phyloP scores from a whole-genome alignment of 37 sponge, comb jelly and placozoan species.

The Oopsacas minuta region DNA sequence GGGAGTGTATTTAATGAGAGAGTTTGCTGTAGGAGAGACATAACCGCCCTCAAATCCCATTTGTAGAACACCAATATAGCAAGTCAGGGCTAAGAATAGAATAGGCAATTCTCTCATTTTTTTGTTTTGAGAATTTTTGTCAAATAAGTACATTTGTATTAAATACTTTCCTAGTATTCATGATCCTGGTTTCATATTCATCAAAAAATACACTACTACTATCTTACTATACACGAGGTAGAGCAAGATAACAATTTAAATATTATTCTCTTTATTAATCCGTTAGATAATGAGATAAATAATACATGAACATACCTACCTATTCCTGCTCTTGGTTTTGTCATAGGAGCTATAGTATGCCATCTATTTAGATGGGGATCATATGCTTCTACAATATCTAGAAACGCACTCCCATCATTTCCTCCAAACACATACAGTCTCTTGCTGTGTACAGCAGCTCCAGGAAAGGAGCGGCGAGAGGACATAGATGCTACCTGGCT shows the following conservation, averaged over 20 bases:
- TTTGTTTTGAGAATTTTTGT: no score
- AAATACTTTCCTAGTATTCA: no score
- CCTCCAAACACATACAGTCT: conserved; percentile 78
- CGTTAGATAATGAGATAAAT: no score
- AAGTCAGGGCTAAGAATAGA: not conserved
- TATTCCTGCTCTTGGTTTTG: conserved; percentile 72
- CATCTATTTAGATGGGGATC: conserved; percentile 89
- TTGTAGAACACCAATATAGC: not conserved
- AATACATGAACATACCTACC: not conserved
- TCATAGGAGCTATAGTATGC: conserved; percentile 58
- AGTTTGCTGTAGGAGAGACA: not conserved
- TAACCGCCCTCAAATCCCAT: not conserved
- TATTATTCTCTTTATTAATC: no score
- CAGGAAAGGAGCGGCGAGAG: conserved; percentile 79
- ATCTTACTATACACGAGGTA: no score
- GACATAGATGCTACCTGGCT: conserved; percentile 76
- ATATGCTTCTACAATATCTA: conserved; percentile 77
- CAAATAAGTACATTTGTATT: no score
- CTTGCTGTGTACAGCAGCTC: conserved; percentile 50
- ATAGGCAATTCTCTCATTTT: not conserved
- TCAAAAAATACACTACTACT: no score
- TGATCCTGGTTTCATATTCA: no score
- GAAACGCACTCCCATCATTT: conserved; percentile 82
- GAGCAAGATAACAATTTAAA: no score
- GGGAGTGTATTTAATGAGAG: not conserved